Evolutionary conservation across 2,888 invertebrate genomes (phyloP), one percentile per base, ranked within the genome.

Genomic region (Orthonychiurus folsomi): DNA sequence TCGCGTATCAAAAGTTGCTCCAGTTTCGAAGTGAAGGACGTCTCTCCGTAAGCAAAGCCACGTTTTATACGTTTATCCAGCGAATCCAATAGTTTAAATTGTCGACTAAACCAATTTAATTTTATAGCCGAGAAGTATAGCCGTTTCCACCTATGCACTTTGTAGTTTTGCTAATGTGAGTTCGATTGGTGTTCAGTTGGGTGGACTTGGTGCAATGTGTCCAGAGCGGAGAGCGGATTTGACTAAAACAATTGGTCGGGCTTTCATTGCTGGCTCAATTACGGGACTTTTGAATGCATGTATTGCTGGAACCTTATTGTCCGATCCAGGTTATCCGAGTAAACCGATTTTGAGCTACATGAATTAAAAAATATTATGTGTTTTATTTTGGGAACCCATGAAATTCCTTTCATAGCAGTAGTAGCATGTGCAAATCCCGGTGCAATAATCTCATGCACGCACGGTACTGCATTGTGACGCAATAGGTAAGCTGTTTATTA

Each of bases 91-190:
- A 5, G 37, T 37, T 9, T 15, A 37, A 37, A 9, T 37, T 37
- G 37, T 9, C 5, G 5, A 15, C 15, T 37, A 15, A 37, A 37
- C 37, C 37, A 9, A 52, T 52, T 52, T 9, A 52, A 23, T 12
- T 23, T 23, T 66, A 9, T 76, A 90, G 90, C 78, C 82, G 0
- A 83, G 92, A 47, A 84, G 87, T 0, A 86, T 87, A 74, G 82
- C 88, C 12, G 91, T 94, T 56, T 87, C 92, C 0, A 94, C 93
- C 0, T 94, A 87, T 75, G 89, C 93, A 0, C 84, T 94, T 28
- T 94, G 93, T 74, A 93, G 93, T 0, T 94, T 94, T 78, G 86
- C 93, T 0, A 94, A 94, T 80, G 88, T 93, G 0, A 84, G 87
- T 5, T 88, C 93, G 0, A 82, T 93, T 1, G 93, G 92, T 1